Evolutionary conservation across 1,140 invertebrate genomes (phyloP).

Genomic region (Coelopa frigida): DNA sequence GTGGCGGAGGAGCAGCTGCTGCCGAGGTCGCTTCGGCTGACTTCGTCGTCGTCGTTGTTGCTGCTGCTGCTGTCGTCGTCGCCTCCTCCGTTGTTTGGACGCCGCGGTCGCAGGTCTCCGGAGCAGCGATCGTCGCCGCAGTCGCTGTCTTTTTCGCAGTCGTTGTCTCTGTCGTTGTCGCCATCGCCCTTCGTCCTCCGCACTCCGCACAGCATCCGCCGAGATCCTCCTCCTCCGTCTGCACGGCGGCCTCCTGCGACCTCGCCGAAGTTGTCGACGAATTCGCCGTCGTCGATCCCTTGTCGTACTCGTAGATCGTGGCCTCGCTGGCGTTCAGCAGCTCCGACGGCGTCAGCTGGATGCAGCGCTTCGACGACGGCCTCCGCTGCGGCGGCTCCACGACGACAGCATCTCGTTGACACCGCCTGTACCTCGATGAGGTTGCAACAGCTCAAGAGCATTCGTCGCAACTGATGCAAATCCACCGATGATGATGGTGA

Average conservation of each 20-base stretch:
- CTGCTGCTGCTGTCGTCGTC: neutral
- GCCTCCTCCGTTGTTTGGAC: no score
- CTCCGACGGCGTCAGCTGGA: conserved; percentile 33
- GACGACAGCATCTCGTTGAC: conserved; percentile 35
- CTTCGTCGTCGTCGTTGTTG: no score
- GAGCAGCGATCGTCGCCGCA: no score
- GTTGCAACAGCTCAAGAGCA: conserved; percentile 33
- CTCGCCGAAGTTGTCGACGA: neutral
- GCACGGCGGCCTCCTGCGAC: conserved; percentile 19
- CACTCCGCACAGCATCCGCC: no score
- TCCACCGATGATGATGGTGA: no score
- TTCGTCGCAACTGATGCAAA: conserved; percentile 19
- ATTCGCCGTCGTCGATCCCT: neutral
- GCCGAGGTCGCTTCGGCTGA: conserved; percentile 15
- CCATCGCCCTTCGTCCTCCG: no score
- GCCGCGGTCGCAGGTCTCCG: no score
- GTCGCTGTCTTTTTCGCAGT: no score
- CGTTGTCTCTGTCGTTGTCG: no score
- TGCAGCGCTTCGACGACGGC: conserved; percentile 31
- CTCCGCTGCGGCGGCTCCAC: conserved; percentile 26
- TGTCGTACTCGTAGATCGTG: conserved; percentile 34
- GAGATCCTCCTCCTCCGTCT: conserved; percentile 23
- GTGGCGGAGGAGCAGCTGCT: neutral
- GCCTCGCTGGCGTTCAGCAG: conserved; percentile 34
- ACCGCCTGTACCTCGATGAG: conserved; percentile 34